phyloP scores from a whole-genome alignment of 2,888 invertebrate species.

The Pristionchus maxplancki region DNA sequence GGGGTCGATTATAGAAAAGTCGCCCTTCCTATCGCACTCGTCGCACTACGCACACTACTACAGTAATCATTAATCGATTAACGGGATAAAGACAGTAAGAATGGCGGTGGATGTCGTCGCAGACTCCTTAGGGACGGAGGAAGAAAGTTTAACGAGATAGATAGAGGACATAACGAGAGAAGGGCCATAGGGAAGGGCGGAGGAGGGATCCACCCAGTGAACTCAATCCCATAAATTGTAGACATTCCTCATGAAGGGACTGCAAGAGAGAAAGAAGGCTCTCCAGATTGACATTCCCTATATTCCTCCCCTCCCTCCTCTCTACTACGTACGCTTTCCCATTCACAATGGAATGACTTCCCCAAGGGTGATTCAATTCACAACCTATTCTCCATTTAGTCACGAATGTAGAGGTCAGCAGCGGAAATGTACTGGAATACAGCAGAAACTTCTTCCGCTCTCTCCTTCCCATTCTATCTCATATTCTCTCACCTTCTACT shows the following conservation, averaged over 20 bases:
- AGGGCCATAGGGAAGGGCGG: neutral
- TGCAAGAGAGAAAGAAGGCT: neutral
- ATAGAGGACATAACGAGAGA: slow-evolving; percentile 4
- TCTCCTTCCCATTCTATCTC: neutral
- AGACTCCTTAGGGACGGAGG: neutral
- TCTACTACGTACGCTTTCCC: neutral
- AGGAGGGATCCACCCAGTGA: neutral
- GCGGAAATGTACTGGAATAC: neutral
- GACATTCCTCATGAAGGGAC: neutral
- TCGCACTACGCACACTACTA: neutral
- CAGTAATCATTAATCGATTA: neutral
- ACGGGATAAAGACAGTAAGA: slow-evolving; percentile 4
- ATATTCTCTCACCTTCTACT: neutral
- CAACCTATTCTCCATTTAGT: neutral
- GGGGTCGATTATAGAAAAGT: slow-evolving; percentile 34
- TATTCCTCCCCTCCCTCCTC: neutral
- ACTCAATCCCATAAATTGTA: neutral
- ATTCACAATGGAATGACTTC: slow-evolving; percentile 28
- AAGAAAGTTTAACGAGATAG: slow-evolving; percentile 23
- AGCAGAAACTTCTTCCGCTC: neutral
- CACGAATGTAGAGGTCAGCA: neutral
- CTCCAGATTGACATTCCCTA: neutral
- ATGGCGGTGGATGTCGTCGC: neutral
- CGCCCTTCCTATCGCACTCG: slow-evolving; percentile 6
- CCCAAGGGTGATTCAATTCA: neutral